Evolutionary conservation across 2,797 vertebrate genomes (phyloP).

Genomic region (Ptychadena robeensis): DNA sequence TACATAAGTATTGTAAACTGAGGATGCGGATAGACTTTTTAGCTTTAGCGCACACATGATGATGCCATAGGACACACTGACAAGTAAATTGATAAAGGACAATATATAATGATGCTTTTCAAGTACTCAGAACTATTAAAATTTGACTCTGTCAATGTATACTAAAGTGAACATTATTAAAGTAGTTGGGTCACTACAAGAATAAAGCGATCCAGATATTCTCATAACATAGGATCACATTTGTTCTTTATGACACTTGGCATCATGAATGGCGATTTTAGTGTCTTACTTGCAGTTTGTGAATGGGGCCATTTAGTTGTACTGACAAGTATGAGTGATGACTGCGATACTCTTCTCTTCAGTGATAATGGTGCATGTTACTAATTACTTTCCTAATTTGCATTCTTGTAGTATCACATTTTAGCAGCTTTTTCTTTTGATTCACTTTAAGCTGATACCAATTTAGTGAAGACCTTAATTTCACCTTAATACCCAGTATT

Average conservation of each 20-base stretch:
- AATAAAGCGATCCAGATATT: not conserved
- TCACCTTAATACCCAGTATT: not conserved
- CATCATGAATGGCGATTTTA: not conserved
- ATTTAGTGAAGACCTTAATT: not conserved
- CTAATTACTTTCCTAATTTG: constrained; percentile 14
- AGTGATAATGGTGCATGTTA: not conserved
- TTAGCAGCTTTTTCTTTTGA: not conserved
- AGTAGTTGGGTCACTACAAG: not conserved
- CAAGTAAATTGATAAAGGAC: constrained; percentile 25
- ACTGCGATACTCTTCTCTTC: not conserved
- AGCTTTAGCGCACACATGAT: not conserved
- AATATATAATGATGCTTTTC: constrained; percentile 30
- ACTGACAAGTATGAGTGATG: constrained; percentile 29
- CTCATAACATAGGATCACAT: not conserved
- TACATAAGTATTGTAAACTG: not conserved
- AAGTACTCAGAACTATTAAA: not conserved
- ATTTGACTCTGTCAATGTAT: not conserved
- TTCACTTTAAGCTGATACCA: not conserved
- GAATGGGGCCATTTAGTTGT: not conserved
- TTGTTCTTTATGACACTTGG: not conserved
- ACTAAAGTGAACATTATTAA: not conserved
- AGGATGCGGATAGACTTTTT: not conserved
- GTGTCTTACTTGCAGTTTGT: not conserved
- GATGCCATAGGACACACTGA: not conserved
- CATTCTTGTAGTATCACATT: not conserved